Evolutionary conservation across 2,888 invertebrate genomes (phyloP).

Genomic region (Rotaria socialis): DNA sequence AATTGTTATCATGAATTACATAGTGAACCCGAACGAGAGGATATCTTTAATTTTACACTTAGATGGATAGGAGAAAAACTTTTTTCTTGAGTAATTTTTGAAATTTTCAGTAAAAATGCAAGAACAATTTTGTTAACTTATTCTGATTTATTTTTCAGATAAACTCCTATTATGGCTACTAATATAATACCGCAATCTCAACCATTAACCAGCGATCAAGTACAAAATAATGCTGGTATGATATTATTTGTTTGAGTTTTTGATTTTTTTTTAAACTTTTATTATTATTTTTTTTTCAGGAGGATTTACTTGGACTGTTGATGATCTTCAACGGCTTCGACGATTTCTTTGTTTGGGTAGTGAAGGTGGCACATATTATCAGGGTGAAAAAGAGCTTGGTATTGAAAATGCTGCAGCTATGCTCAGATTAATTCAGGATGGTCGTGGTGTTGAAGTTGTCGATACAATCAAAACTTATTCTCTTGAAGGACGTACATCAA

Average conservation of each 20-base stretch:
- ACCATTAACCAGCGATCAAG: slow-evolving; percentile 47
- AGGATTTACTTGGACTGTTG: slow-evolving; percentile 55
- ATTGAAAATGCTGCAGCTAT: slow-evolving; percentile 54
- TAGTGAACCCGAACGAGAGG: background rate
- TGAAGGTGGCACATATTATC: slow-evolving; percentile 55
- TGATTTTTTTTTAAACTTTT: background rate
- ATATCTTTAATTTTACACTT: background rate
- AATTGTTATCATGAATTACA: slow-evolving; percentile 3
- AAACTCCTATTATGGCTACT: background rate
- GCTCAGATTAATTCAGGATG: slow-evolving; percentile 53
- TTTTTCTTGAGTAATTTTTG: background rate
- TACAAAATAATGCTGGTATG: slow-evolving; percentile 49
- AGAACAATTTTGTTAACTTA: background rate
- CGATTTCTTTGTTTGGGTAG: slow-evolving; percentile 58
- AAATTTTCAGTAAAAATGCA: too few species aligned
- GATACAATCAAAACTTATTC: slow-evolving; percentile 54
- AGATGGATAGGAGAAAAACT: background rate
- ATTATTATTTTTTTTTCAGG: slow-evolving; percentile 47
- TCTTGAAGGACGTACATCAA: slow-evolving; percentile 59
- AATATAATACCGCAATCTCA: slow-evolving; percentile 41
- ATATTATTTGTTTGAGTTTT: background rate
- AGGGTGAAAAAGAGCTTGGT: slow-evolving; percentile 51
- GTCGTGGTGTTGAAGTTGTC: slow-evolving; percentile 54
- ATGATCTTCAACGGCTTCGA: slow-evolving; percentile 54
- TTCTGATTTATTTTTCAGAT: background rate